Base-by-base conservation (phyloP, 1,140 invertebrate genomes). In the Drosophila truncata region DNA sequence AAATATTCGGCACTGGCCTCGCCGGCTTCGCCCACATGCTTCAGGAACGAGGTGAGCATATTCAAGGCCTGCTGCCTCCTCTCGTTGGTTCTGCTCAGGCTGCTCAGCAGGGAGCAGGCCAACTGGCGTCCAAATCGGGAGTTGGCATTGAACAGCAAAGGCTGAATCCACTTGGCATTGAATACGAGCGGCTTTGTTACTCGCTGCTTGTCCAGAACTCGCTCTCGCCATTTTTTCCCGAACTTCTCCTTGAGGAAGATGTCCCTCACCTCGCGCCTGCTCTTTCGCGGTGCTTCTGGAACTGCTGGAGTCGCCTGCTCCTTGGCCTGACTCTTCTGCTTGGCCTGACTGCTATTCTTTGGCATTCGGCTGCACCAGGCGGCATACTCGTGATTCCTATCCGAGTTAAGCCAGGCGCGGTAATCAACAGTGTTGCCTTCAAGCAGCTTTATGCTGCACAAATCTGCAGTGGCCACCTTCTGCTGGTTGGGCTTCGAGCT, bases 1-100 rank as follows among this genome's bases (percentile, higher is more conserved):
- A 98, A 94, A 90, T 98, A 99, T 91, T 99, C 98, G n/a, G 96
- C 96, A 64, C 97, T 97, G 80, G 96, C 97, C 93, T 99, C 98
- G 4, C 98, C 98, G 14, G 97, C 97, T 1, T 93, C 93, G 13
- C 96, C 96, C 13, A 99, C 93, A 91, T 98, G 96, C 60, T 97
- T 96, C 35, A 99, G 93, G 93, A 98, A 99, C 54, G 95, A 95
- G 0, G 98, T 99, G 18, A 99, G 93, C 80, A 99, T 93, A 55
- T 98, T 96, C 4, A 99, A 93, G 31, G 99, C 95, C 94, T 96
- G 92, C 42, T 93, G 87, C 35, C 82, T 82, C 6, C 84, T 63
- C 41, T 92, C 92, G 57, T 85, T 78, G 27, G 90, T 91, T 29
- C 95, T 95, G 87, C 95, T 95, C 10, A 98, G 94, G 16, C 96